Base-by-base conservation (phyloP, 2,113 vertebrate genomes). In the Rhinoptilus africanus region DNA sequence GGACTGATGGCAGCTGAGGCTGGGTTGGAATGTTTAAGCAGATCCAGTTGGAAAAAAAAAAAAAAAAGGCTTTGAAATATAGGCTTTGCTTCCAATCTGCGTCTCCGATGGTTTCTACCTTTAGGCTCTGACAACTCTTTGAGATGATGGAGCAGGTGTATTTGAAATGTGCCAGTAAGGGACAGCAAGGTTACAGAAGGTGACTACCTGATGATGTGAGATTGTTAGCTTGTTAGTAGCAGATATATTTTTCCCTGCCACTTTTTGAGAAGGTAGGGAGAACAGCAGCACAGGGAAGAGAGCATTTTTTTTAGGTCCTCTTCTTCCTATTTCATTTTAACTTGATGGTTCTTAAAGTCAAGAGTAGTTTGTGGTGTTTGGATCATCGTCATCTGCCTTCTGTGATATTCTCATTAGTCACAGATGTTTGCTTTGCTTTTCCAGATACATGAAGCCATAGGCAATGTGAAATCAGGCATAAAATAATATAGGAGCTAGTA, bases 21-120 rank as follows among this genome's bases (percentile, higher is more conserved):
- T 92, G 67, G 48, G 32, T 13, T 94, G 93, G 89, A 95, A 93
- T 93, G 71, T 69, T 81, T 93, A 81, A 96, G 66, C 85, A 94
- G 94, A 92, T 64, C 27, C 85, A 79, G 57, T 60, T 79, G 71
- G 39, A 62, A 79, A 53, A 68, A 66, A 81, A 68, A 81, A 68
- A 83, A 54, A 71, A 45, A 85, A 81, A 54, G 62, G 30, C 75
- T 96, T 68, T 76, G 83, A 85, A 93, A 90, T 47, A 6, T 1
- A 89, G 74, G 32, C 22, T 89, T 85, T 88, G 62, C 59, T 76
- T 78, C 47, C 3, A 0, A 26, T 35, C 50, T 0, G 0, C 37
- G 68, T 48, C 89, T 85, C 64, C 45, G 56, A 75, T n/a, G 56
- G 57, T 62, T 89, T 56, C 53, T 66, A 34, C 66, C 56, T 88